Base-by-base conservation (phyloP, 2,888 invertebrate species). In the Marasmarcha lunaedactyla region DNA sequence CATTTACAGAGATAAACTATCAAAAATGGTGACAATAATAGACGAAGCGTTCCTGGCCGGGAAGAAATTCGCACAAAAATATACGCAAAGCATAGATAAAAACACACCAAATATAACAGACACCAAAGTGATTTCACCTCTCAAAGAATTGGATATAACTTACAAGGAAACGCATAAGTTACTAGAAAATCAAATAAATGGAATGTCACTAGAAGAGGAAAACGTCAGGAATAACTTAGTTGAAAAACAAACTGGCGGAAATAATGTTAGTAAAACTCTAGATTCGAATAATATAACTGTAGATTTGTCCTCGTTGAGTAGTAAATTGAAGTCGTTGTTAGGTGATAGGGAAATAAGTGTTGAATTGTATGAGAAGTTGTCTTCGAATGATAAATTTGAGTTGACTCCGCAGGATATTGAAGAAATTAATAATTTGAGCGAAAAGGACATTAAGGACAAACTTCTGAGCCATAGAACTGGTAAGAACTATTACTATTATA, bases 1-100 rank as follows among this genome's bases (percentile, higher is more conserved):
- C 43, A 84, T 87, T 25, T 96, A 92, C 69, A 86, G 90, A 54
- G 90, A 94, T 53, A 92, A 93, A 56, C 85, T 97, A 1, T 89
- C 90, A n/a, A 93, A 94, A 79, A 90, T 94, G 89, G 90, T 96
- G 27, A 91, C 90, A 44, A 89, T 91, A 45, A 85, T 93, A 27
- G 92, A 92, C 67, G 89, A 90, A 54, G 89, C 88, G 0, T 88
- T 88, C 59, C 68, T 88, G 39, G 92, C 91, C 1, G 92, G 92
- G 1, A 88, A 90, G 65, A 88, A 89, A 55, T 92, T 92, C 65
- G 90, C 90, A 1, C 87, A 86, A 49, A 87, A 87, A 45, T 91
- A 88, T 52, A 64, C 84, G 0, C 46, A 68, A 35, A 68, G 48
- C 25, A 55, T 69, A 2, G 52, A 56, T 33, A 46, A 38, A 12